These are phyloP conservation scores for Alsophila aescularia DNA, from an alignment of 2,888 invertebrate genomes.

Conservation along the genomic window DNA sequence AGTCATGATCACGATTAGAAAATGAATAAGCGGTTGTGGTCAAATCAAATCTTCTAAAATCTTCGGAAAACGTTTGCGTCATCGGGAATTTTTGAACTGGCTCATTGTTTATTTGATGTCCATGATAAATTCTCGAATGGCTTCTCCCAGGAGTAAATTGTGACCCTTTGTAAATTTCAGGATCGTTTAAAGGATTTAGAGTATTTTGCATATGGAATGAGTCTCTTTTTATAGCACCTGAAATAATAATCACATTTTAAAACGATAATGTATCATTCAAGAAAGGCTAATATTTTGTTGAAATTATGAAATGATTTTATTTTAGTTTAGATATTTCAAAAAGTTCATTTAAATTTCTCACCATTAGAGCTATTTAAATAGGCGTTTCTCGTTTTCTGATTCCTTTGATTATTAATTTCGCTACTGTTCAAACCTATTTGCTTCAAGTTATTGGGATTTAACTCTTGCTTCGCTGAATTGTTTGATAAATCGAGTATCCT, in stretches of 20 bases:
- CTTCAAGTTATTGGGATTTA: conserved; percentile 62
- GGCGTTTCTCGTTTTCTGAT: conserved; percentile 61
- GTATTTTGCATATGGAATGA: conserved; percentile 33
- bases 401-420: conserved; percentile 44
- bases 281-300: background rate
- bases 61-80: conserved; percentile 38
- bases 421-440: conserved; percentile 45
- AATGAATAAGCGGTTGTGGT: conserved; percentile 32
- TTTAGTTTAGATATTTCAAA: background rate
- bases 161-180: conserved; percentile 40
- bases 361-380: conserved; percentile 52
- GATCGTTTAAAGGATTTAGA: conserved; percentile 22
- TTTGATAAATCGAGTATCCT: conserved; percentile 67
- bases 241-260: no score
- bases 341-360: conserved; percentile 32
- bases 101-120: conserved; percentile 40
- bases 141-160: conserved; percentile 54
- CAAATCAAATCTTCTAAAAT: conserved; percentile 50
- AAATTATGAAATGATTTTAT: background rate
- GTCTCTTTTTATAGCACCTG: conserved; percentile 53
- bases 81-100: conserved; percentile 32
- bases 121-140: conserved; percentile 61
- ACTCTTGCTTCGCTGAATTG: conserved; percentile 55
- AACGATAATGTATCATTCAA: no score
- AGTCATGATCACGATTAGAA: conserved; percentile 5